phyloP scores from a whole-genome alignment of 2,888 invertebrate genomes.

The Eugnorisma glareosa region DNA sequence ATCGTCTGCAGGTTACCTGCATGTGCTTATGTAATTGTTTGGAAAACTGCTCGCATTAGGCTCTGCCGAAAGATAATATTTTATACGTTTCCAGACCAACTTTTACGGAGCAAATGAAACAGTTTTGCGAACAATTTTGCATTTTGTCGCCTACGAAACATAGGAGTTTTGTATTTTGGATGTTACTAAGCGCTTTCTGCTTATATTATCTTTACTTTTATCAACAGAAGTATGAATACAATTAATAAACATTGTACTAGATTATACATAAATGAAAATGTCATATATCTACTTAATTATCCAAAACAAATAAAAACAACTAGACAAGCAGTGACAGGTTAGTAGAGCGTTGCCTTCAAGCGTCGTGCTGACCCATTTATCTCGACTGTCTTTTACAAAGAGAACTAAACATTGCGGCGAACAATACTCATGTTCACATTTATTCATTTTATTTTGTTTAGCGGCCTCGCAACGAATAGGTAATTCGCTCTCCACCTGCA shows the following conservation, averaged over 20 bases:
- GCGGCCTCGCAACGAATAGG: neutral
- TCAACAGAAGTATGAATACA: neutral
- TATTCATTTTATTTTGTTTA: slow-evolving; percentile 35
- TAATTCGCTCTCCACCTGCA: neutral
- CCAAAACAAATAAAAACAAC: slow-evolving; percentile 10
- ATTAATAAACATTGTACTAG: too few relatives aligned
- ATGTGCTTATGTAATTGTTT: slow-evolving; percentile 62
- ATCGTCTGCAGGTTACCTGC: slow-evolving; percentile 61
- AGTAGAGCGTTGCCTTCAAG: slow-evolving; percentile 45
- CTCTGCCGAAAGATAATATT: slow-evolving; percentile 37
- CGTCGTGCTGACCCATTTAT: slow-evolving; percentile 55
- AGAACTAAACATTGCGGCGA: slow-evolving; percentile 43
- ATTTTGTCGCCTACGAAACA: slow-evolving; percentile 17
- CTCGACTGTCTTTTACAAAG: slow-evolving; percentile 54
- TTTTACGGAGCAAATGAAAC: slow-evolving; percentile 43
- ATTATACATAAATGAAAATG: neutral
- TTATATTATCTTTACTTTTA: neutral
- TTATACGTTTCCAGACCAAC: slow-evolving; percentile 23
- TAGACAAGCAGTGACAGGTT: slow-evolving; percentile 27
- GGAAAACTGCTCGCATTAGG: slow-evolving; percentile 61
- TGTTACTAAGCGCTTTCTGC: neutral
- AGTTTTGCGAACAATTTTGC: slow-evolving; percentile 32
- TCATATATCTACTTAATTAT: slow-evolving; percentile 5
- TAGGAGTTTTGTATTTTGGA: slow-evolving; percentile 18
- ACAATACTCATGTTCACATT: slow-evolving; percentile 45